A percentile compares a stretch with the other conserved stretches of the same genome.
Evolutionary conservation across 2,888 invertebrate genomes (phyloP).

Genomic region (Eupeodes luniger): DNA sequence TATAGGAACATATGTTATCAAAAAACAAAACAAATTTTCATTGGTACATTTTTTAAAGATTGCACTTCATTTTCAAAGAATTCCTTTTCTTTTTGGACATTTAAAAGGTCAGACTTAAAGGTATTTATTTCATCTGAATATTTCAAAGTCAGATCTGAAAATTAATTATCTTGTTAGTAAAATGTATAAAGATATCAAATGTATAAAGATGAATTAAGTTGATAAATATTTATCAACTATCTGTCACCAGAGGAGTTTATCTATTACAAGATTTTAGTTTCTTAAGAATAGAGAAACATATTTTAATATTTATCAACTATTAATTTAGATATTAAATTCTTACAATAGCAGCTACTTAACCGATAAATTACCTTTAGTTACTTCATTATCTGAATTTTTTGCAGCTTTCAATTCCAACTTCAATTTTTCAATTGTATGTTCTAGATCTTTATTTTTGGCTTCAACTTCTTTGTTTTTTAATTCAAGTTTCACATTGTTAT

Average conservation of each 20-base stretch:
- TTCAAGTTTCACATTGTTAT: conserved; percentile 13
- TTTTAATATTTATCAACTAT: too few species aligned
- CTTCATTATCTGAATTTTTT: not conserved
- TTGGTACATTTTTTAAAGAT: conserved; percentile 37
- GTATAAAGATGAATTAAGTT: too few species aligned
- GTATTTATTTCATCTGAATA: conserved; percentile 21
- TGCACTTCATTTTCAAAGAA: conserved; percentile 38
- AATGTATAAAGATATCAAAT: too few species aligned
- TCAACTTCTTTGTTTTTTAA: conserved; percentile 26
- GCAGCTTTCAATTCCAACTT: conserved; percentile 28
- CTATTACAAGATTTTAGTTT: too few species aligned
- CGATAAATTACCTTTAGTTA: not conserved
- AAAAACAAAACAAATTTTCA: not conserved
- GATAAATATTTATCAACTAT: too few species aligned
- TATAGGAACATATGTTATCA: not conserved
- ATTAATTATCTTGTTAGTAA: too few species aligned
- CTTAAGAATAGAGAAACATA: too few species aligned
- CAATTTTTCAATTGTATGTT: conserved; percentile 14
- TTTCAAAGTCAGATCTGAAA: conserved; percentile 46
- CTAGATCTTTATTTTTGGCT: conserved; percentile 16
- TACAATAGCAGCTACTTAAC: too few species aligned
- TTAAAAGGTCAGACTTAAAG: conserved; percentile 3
- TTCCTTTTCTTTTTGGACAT: conserved; percentile 8
- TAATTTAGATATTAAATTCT: too few species aligned
- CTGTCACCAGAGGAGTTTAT: too few species aligned